phyloP scores from a whole-genome alignment of 2,797 vertebrate genomes.

The Cyprinodon diabolis region DNA sequence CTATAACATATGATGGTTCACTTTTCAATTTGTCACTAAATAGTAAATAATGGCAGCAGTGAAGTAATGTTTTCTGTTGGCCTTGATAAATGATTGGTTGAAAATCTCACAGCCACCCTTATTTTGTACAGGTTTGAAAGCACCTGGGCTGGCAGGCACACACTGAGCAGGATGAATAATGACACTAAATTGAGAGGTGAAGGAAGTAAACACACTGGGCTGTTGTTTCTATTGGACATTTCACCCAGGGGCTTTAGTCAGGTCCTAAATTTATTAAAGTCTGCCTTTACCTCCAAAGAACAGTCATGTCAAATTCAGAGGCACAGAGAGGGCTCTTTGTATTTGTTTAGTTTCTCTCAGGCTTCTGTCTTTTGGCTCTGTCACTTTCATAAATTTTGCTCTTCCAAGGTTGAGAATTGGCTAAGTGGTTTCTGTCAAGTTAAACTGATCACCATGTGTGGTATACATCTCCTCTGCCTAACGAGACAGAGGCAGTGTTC shows the following conservation, averaged over 20 bases:
- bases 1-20: conserved; percentile 32
- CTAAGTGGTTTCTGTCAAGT: conserved; percentile 39
- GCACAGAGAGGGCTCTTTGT: conserved; percentile 28
- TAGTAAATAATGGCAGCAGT: conserved; percentile 37
- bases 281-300: conserved; percentile 36
- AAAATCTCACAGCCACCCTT: conserved; percentile 59
- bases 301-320: conserved; percentile 35
- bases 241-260: conserved; percentile 54
- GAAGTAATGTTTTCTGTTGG: conserved; percentile 33
- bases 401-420: conserved; percentile 34
- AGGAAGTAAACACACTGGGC: conserved; percentile 57
- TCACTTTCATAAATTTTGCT: conserved; percentile 29
- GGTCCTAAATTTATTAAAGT: conserved; percentile 54
- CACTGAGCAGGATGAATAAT: conserved; percentile 69
- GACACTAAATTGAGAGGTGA: conserved; percentile 49
- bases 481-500: conserved; percentile 30
- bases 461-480: conserved; percentile 10
- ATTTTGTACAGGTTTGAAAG: conserved; percentile 56
- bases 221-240: conserved; percentile 71
- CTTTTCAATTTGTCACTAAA: conserved; percentile 45
- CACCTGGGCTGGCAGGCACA: conserved; percentile 52
- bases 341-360: conserved; percentile 17
- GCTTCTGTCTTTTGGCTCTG: conserved; percentile 21
- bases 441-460: conserved; percentile 43
- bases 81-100: conserved; percentile 56